phyloP scores from a whole-genome alignment of 2,888 invertebrate genomes.

The Pyrrhosoma nymphula region DNA sequence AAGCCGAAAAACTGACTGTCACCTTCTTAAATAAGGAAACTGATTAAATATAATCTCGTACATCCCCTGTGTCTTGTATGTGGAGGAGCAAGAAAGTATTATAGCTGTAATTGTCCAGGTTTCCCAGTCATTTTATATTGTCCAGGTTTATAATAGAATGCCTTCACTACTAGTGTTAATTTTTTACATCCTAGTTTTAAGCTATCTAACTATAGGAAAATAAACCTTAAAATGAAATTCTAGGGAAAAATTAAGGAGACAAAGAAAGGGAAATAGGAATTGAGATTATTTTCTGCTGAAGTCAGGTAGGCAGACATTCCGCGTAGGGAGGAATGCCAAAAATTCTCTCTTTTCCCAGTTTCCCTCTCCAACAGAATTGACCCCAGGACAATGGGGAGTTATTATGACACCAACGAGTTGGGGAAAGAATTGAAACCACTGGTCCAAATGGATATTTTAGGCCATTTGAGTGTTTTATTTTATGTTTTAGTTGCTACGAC shows the following conservation, averaged over 20 bases:
- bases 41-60: too few relatives aligned
- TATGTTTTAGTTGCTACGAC: background rate
- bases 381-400: background rate
- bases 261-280: background rate
- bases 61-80: too few relatives aligned
- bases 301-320: background rate
- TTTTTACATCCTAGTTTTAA: too few relatives aligned
- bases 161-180: too few relatives aligned
- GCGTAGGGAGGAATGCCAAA: background rate
- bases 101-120: too few relatives aligned
- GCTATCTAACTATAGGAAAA: too few relatives aligned
- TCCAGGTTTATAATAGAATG: too few relatives aligned
- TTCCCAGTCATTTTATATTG: too few relatives aligned
- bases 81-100: too few relatives aligned
- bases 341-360: background rate
- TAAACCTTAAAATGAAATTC: too few relatives aligned
- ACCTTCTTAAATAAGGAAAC: too few relatives aligned
- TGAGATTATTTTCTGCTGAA: background rate
- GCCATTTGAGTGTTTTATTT: background rate
- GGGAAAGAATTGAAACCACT: background rate
- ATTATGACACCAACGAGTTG: background rate
- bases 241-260: background rate
- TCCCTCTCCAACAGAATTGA: background rate
- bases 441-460: background rate
- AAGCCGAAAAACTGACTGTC: too few relatives aligned